Conservation (phyloP, 2,888 invertebrate genomes). For the Eudasyphora cyanicolor region DNA sequence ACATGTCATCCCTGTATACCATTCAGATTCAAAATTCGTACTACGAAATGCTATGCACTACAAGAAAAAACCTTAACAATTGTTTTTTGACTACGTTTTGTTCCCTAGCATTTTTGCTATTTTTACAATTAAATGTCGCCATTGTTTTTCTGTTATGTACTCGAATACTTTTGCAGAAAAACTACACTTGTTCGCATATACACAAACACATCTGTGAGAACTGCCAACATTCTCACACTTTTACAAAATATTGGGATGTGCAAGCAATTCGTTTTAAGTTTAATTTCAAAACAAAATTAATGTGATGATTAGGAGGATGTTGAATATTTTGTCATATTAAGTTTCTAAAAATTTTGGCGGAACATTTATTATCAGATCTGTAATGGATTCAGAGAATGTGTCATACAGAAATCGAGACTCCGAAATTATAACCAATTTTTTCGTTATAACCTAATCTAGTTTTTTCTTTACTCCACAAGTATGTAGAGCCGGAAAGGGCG, state of each 20-base stretch:
- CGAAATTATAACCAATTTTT: too few species aligned
- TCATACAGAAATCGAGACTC: too few species aligned
- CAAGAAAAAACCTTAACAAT: not conserved
- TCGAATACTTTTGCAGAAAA: constrained; percentile 9
- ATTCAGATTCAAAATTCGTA: not conserved
- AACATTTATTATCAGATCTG: too few species aligned
- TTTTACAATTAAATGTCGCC: constrained; percentile 54
- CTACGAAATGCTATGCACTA: not conserved
- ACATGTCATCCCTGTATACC: not conserved
- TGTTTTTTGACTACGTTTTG: not conserved
- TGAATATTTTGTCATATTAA: too few species aligned
- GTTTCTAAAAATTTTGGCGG: too few species aligned
- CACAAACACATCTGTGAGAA: not conserved
- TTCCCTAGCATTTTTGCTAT: constrained; percentile 22
- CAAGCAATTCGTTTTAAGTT: too few species aligned
- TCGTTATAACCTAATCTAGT: too few species aligned
- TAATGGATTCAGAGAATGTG: too few species aligned
- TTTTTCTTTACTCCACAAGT: not conserved
- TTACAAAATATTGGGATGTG: not conserved
- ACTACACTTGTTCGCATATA: not conserved
- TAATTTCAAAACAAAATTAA: too few species aligned
- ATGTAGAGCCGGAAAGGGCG: not conserved
- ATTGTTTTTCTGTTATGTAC: constrained; percentile 41
- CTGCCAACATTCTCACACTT: not conserved
- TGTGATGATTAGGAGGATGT: too few species aligned